Conservation (phyloP, 1,140 invertebrate genomes). For the Dendrolimus punctatus region DNA sequence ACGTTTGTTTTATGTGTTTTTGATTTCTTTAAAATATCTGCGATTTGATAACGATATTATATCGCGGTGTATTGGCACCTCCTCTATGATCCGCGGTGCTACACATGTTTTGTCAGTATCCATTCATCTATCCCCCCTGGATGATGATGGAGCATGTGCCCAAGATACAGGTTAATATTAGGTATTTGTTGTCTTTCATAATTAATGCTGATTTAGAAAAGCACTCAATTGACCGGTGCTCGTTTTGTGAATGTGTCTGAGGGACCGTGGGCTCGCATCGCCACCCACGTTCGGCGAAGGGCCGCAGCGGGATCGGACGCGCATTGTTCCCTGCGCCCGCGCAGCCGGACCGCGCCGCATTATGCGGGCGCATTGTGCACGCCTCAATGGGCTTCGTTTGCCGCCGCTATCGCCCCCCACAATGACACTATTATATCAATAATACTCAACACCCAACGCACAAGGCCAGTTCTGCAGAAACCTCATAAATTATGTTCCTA, state of each 20-base stretch:
- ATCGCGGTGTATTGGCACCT: no score
- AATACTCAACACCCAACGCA: conserved; percentile 36
- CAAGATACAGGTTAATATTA: neutral
- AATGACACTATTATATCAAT: conserved; percentile 67
- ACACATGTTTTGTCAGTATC: no score
- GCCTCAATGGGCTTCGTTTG: conserved; percentile 60
- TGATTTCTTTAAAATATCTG: neutral
- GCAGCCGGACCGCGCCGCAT: conserved; percentile 47
- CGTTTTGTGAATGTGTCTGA: conserved; percentile 34
- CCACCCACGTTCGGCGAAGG: conserved; percentile 66
- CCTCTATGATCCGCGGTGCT: no score
- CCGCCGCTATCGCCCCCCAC: conserved; percentile 49
- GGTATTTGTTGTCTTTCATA: no score
- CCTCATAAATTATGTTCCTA: conserved; percentile 43
- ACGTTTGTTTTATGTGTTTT: conserved; percentile 2
- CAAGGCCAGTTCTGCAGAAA: conserved; percentile 42
- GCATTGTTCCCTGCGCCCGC: conserved; percentile 51
- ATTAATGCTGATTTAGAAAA: conserved; percentile 4
- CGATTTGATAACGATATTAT: no score
- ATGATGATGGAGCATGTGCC: neutral
- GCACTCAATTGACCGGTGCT: conserved; percentile 9
- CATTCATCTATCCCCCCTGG: neutral
- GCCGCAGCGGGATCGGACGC: conserved; percentile 35
- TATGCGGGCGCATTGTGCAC: conserved; percentile 64
- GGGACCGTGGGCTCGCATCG: conserved; percentile 24